Conservation (phyloP, 23 tunicate species). For the Trididemnum clinides region DNA sequence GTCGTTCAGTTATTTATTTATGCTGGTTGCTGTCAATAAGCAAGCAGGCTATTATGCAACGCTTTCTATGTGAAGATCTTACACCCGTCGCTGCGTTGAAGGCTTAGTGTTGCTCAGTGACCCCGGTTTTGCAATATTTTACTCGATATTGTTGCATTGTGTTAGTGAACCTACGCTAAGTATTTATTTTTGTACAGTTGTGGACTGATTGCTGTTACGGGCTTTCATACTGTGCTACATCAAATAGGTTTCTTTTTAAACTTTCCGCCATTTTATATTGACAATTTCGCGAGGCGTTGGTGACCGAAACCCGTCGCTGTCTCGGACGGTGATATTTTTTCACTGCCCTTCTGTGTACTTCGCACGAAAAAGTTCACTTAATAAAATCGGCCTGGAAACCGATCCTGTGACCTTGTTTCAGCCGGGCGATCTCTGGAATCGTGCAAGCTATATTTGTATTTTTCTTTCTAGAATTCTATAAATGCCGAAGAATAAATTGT, state of each 20-base stretch:
- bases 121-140: too few species aligned
- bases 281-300: too few species aligned
- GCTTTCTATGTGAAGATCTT: too few species aligned
- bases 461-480: slow-evolving; percentile 66
- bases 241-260: background rate
- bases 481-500: slow-evolving; percentile 69
- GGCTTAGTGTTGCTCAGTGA: too few species aligned
- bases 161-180: background rate
- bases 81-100: too few species aligned
- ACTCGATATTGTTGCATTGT: background rate
- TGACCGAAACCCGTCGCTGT: too few species aligned
- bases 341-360: slow-evolving; percentile 17
- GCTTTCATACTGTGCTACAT: background rate
- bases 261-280: too few species aligned
- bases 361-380: background rate
- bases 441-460: slow-evolving; percentile 43
- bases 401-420: background rate
- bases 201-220: background rate
- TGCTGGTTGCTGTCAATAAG: background rate
- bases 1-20: background rate
- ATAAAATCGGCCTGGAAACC: background rate
- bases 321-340: background rate
- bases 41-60: background rate
- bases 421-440: too few species aligned
- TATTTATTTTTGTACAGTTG: slow-evolving; percentile 42